Conservation (phyloP, 2,113 vertebrate species). For the Protobothrops mucrosquamatus region DNA sequence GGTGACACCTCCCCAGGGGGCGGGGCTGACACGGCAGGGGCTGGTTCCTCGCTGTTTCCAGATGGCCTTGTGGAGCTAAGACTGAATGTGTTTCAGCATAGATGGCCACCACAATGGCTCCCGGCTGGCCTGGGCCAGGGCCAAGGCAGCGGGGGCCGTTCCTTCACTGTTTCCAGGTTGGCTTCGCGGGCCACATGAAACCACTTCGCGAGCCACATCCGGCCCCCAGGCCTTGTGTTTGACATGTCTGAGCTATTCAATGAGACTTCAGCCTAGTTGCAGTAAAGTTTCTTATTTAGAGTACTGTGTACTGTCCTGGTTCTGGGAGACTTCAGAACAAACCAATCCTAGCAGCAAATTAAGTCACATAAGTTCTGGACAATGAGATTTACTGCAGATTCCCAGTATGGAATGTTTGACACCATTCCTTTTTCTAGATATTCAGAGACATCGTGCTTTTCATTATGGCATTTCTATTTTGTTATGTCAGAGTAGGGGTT, state of each 20-base stretch:
- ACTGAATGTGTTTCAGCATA: no score
- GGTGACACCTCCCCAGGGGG: no score
- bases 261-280: neutral
- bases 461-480: neutral
- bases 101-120: no score
- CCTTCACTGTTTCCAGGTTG: no score
- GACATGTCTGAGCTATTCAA: neutral
- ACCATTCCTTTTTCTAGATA: neutral
- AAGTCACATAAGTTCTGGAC: neutral
- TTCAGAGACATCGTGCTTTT: neutral
- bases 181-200: no score
- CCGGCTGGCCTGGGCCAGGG: no score
- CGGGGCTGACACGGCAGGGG: no score
- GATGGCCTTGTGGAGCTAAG: no score
- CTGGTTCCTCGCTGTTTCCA: no score
- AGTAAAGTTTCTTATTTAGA: neutral
- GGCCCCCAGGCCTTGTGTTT: no score
- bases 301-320: neutral
- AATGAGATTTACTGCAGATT: neutral
- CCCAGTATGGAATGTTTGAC: neutral
- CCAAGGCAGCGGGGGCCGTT: no score
- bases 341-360: neutral
- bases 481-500: neutral
- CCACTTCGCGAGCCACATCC: no score
- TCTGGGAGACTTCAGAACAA: neutral